Evolutionary conservation across 2,797 vertebrate species (phyloP).

Genomic region (Rhodeus uyekii): DNA sequence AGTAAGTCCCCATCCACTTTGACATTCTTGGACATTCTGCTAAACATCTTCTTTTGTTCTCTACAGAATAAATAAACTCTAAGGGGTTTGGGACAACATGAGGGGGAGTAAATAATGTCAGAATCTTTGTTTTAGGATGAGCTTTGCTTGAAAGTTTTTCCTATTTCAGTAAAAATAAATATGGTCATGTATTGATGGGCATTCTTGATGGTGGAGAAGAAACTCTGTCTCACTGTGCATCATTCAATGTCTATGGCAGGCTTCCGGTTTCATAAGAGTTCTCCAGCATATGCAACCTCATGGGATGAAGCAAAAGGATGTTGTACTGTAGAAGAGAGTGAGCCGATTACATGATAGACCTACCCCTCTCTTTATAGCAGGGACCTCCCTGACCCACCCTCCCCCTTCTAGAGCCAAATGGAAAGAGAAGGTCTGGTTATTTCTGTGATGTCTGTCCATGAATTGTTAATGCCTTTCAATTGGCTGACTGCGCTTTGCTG

Average conservation of each 20-base stretch:
- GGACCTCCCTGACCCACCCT: slow-evolving; percentile 25
- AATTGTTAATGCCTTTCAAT: slow-evolving; percentile 61
- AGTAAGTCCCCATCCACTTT: not conserved
- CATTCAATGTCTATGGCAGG: slow-evolving; percentile 25
- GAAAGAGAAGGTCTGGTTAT: slow-evolving; percentile 43
- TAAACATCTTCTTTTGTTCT: not conserved
- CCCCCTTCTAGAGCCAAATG: slow-evolving; percentile 31
- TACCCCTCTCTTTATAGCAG: not conserved
- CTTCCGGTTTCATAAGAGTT: slow-evolving; percentile 32
- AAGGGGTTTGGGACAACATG: not conserved
- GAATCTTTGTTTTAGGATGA: not conserved
- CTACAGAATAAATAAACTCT: not conserved
- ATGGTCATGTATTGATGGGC: not conserved
- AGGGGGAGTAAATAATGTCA: not conserved
- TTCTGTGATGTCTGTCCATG: slow-evolving; percentile 49
- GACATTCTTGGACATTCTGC: not conserved
- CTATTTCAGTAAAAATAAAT: not conserved
- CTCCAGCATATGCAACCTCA: slow-evolving; percentile 9
- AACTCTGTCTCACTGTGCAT: slow-evolving; percentile 7
- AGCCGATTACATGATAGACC: slow-evolving; percentile 10
- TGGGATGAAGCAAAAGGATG: slow-evolving; percentile 25
- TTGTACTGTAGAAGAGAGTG: slow-evolving; percentile 10
- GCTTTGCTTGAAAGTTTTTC: not conserved
- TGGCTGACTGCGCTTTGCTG: slow-evolving; percentile 52
- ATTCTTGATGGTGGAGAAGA: slow-evolving; percentile 9